These are phyloP conservation scores for Spheniscus mendiculus DNA, from an alignment of 2,113 vertebrate species.

Conservation along the genomic window DNA sequence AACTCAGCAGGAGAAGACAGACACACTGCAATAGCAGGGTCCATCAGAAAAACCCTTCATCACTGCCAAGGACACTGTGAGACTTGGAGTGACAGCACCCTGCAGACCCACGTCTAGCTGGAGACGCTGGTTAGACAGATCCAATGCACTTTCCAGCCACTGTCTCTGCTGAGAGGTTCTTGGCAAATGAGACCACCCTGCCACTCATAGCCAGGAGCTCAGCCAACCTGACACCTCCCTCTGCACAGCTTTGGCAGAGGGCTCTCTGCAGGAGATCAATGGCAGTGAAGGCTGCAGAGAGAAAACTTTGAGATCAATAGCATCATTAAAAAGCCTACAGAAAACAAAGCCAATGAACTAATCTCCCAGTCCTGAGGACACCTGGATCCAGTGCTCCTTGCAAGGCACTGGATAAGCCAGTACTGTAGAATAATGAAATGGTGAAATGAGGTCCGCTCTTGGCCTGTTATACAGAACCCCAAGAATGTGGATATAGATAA, in stretches of 20 bases:
- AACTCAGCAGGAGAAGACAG: background rate
- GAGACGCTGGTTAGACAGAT: background rate
- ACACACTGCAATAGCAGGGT: background rate
- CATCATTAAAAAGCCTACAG: background rate
- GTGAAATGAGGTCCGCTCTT: background rate
- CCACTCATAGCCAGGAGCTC: conserved; percentile 6
- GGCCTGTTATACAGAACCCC: background rate
- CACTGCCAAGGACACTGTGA: background rate
- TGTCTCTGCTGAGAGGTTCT: conserved; percentile 7
- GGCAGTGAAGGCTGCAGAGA: background rate
- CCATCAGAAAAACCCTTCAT: background rate
- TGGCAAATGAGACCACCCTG: background rate
- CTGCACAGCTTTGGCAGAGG: background rate
- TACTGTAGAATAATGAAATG: background rate
- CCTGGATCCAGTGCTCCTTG: background rate
- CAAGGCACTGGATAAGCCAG: background rate
- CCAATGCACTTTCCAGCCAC: background rate
- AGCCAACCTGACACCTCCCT: background rate
- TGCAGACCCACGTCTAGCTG: background rate
- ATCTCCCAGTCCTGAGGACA: background rate
- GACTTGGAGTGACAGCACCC: background rate
- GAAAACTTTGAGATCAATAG: background rate
- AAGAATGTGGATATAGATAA: background rate
- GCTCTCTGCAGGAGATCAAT: background rate
- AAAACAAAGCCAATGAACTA: background rate